Base-by-base conservation (phyloP, 2,113 vertebrate species). In the Struthio camelus region DNA sequence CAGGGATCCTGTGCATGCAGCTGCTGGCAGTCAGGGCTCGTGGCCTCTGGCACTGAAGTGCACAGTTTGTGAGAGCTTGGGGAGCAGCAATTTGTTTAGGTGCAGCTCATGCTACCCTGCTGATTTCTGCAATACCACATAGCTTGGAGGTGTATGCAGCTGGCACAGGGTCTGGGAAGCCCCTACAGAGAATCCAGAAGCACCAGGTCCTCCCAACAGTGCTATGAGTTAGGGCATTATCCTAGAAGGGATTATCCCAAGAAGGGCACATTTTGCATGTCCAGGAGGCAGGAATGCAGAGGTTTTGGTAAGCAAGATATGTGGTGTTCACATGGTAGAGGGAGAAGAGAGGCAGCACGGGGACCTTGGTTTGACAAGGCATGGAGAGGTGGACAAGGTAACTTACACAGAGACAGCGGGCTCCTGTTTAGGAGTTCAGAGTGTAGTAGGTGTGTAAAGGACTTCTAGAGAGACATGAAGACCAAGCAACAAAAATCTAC, bases 71-170 rank as follows among this genome's bases (percentile, higher is more conserved):
- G 48, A 64, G 27, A 75, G 48, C 28, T 48, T 50, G 85, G 70
- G 69, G 8, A 48, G 20, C 30, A 34, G 38, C 1, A 0, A 14
- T 16, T 12, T 66, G 14, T 58, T 30, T 19, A 65, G 62, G 34
- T 13, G 66, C 0, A 0, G n/a, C 3, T 61, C 51, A 23, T 77
- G 58, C 51, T 53, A 14, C 16, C 3, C 38, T 40, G n/a, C 6
- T n/a, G n/a, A n/a, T 38, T 79, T 73, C 65, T 79, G 88, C 48
- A 58, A 16, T 6, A 44, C 9, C 38, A 25, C n/a, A 42, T 13
- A 51, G 23, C 22, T 80, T 76, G 0, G 0, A 58, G 61, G 12
- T 59, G 42, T 32, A 40, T n/a, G 18, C n/a, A 17, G 20, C 10
- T 58, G 42, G 64, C 18, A 62, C 3, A 2, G 1, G 14, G 16